Evolutionary conservation across 2,888 invertebrate genomes (phyloP), one percentile per base, ranked within the genome.

Genomic region (Noctua pronuba): DNA sequence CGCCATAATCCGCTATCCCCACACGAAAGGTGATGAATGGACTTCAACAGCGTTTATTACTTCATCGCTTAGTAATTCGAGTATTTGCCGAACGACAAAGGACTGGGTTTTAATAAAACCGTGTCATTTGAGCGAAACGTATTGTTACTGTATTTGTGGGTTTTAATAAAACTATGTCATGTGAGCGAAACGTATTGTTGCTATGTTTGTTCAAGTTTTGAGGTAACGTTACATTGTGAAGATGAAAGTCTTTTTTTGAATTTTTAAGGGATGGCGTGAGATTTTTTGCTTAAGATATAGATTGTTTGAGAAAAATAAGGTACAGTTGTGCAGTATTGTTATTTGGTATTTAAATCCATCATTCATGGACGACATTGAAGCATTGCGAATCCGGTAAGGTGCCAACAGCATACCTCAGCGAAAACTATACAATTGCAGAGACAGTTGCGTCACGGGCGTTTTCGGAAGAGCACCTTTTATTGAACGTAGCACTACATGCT

Each of bases 41-140:
- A 58, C 68, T 46, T 88, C 82, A 75, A 86, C 79, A 80, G 87
- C 89, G 89, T 92, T 92, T 92, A 92, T 92, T 92, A 91, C 89
- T 87, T 89, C 86, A 92, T 92, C 88, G 91, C 88, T 87, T 89
- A 90, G 93, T 93, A 93, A 94, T 93, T 91, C 90, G 93, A 94
- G 91, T 84, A 87, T 88, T 86, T 87, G 69, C 80, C 73, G 65
- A 82, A 77, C 74, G 44, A 64, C 72, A 88, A 89, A 83, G 77
- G 80, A 62, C 70, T 46, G 28, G 73, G 41, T 70, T 82, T 86
- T 81, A 73, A 73, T 73, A 75, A 76, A 82, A 80, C 79, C 67
- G 38, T 77, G 86, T 85, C 80, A 83, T 84, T 86, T 82, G 75
- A 81, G 74, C 31, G 60, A 67, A 74, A 73, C 28, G 75, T 87